Evolutionary conservation across 1,140 invertebrate species (phyloP), one percentile per base, ranked within the genome.

Genomic region (Drosophila watanabei): DNA sequence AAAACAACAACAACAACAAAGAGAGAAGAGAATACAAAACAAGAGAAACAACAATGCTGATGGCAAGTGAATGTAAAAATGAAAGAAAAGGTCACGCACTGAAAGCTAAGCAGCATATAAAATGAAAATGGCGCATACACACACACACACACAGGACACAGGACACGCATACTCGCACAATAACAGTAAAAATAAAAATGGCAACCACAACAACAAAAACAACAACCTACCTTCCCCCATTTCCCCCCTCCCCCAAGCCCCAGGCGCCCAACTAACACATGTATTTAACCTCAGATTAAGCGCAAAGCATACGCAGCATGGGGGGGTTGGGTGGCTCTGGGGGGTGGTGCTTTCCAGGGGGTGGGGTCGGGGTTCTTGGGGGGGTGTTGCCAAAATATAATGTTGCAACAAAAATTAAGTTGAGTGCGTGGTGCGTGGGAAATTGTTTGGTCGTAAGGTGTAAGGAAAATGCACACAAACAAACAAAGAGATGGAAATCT

Each of bases 1-100:
- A 57, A 57, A 24, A 66, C 24, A 59, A 24, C 61, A 41, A 61
- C 24, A 60, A 39, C 45, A 35, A 24, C 24, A 24, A 24, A 24
- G 24, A 24, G 52, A 57, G 37, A 51, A 48, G 56, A n/a, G 52
- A 86, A 82, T 68, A 80, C 77, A 76, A 71, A 76, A 52, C 57
- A 75, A 33, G 54, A 58, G 45, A 48, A 80, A 58, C 61, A 80
- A 75, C 75, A 71, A 71, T 60, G 77, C 78, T 64, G 71, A 79
- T 65, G 64, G 71, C 54, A 71, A 86, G 75, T 78, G 75, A 85
- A 79, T 81, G 82, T 81, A 79, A 79, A 90, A 90, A 77, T 86
- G 72, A 86, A 91, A 86, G 86, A 90, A 90, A 90, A 90, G 86
- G 86, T 90, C 86, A 87, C 82, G 86, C 86, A 90, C 86, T 79